These are phyloP conservation scores for Heloderma charlesbogerti DNA, from an alignment of 2,113 vertebrate species.

Conservation along the genomic window DNA sequence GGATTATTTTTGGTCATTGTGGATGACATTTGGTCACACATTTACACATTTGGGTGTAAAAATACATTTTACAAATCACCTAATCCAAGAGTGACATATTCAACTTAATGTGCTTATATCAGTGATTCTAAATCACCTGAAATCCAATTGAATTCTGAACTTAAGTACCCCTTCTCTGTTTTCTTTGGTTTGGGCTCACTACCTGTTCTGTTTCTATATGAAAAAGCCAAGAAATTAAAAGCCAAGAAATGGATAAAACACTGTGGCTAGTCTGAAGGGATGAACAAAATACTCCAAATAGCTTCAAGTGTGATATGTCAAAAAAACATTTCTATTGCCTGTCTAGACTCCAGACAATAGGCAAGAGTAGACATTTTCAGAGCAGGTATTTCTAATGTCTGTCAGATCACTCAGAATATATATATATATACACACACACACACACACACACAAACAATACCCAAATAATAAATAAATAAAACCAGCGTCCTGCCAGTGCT, in stretches of 20 bases:
- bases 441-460: constrained; percentile 55
- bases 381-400: constrained; percentile 70
- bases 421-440: neutral
- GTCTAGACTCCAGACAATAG: constrained; percentile 77
- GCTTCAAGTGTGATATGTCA: constrained; percentile 68
- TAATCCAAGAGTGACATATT: neutral
- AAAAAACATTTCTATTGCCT: constrained; percentile 68
- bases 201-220: constrained; percentile 53
- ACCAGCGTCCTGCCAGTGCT: constrained; percentile 62
- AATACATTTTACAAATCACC: neutral
- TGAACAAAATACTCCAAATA: constrained; percentile 68
- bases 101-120: neutral
- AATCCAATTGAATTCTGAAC: neutral
- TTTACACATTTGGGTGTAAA: too few relatives aligned
- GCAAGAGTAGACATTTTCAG: constrained; percentile 63
- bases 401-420: constrained; percentile 62
- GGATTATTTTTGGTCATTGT: neutral
- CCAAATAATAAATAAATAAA: constrained; percentile 73
- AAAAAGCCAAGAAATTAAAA: constrained; percentile 32
- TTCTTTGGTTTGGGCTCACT: neutral
- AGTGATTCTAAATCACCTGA: neutral
- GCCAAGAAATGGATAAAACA: constrained; percentile 39
- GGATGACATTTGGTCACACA: too few relatives aligned
- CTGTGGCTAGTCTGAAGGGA: constrained; percentile 58
- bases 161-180: neutral